A percentile compares a stretch with the other conserved stretches of the same genome.
These are phyloP conservation scores for Carterocephalus palaemon DNA, from an alignment of 2,888 invertebrate species.

Conservation along the genomic window DNA sequence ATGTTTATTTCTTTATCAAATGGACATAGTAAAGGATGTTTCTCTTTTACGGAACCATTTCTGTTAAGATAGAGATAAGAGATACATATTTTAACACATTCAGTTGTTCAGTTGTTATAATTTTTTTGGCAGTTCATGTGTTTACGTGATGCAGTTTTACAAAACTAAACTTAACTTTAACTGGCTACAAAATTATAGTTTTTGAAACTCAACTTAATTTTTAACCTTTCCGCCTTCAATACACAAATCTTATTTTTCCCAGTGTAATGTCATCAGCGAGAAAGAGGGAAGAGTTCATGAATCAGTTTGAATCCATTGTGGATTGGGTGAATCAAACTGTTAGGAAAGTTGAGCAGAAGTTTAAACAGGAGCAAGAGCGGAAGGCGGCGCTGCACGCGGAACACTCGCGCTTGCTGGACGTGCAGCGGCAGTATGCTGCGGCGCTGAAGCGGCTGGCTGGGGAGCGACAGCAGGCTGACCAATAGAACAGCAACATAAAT, in stretches of 20 bases:
- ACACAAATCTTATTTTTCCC: slow-evolving; percentile 22
- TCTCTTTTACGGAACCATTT: no score
- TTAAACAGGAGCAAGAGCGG: slow-evolving; percentile 57
- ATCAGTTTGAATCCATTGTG: slow-evolving; percentile 93
- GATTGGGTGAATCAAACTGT: slow-evolving; percentile 93
- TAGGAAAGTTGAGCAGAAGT: slow-evolving; percentile 83
- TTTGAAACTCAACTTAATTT: no score
- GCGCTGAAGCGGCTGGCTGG: slow-evolving; percentile 64
- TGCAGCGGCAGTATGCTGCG: slow-evolving; percentile 69
- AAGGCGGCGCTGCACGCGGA: slow-evolving; percentile 58
- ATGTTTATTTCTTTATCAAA: no score
- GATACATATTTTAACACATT: no score
- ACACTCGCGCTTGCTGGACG: slow-evolving; percentile 63
- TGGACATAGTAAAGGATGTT: no score
- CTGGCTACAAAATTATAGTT: no score
- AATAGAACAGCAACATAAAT: slow-evolving; percentile 36
- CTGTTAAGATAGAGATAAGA: no score
- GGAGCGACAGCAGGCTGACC: slow-evolving; percentile 47
- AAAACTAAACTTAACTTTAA: no score
- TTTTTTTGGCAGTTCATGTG: no score
- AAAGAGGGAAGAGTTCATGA: slow-evolving; percentile 92
- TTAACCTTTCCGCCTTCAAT: no score
- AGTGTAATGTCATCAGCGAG: slow-evolving; percentile 90
- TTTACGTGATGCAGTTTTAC: no score
- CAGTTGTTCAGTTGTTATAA: no score